A percentile compares a stretch with the other conserved stretches of the same genome.
Evolutionary conservation across 2,888 invertebrate genomes (phyloP).

Genomic region (Noctua pronuba): DNA sequence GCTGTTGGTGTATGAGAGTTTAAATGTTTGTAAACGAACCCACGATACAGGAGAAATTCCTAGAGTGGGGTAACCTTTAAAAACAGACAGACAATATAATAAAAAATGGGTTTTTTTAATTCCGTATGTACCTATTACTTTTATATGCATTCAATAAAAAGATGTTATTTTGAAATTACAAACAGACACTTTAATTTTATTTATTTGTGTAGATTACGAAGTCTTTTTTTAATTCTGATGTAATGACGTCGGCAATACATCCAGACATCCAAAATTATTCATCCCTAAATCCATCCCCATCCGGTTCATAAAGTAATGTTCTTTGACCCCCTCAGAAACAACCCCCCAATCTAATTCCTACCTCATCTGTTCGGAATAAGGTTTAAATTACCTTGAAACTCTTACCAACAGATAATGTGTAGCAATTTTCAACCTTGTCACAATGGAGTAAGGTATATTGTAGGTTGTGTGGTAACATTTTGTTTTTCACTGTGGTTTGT

Average conservation of each 20-base stretch:
- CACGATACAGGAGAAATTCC: too few species aligned
- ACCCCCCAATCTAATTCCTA: not conserved
- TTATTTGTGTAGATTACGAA: not conserved
- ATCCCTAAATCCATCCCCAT: constrained; percentile 42
- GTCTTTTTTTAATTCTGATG: not conserved
- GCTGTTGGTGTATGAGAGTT: too few species aligned
- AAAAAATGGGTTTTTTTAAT: too few species aligned
- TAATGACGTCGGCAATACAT: constrained; percentile 4
- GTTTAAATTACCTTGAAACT: not conserved
- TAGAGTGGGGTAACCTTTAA: too few species aligned
- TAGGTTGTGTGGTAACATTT: not conserved
- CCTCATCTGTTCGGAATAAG: not conserved
- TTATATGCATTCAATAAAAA: too few species aligned
- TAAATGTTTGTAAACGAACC: too few species aligned
- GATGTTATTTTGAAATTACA: too few species aligned
- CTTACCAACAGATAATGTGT: not conserved
- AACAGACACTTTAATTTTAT: too few species aligned
- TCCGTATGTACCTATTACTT: too few species aligned
- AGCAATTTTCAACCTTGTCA: not conserved
- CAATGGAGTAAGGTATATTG: not conserved
- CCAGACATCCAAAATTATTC: constrained; percentile 17
- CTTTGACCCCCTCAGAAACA: constrained; percentile 14
- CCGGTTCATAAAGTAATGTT: constrained; percentile 42
- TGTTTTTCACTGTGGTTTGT: constrained; percentile 35
- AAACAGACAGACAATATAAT: too few species aligned